Base-by-base conservation (phyloP, 2,888 invertebrate species). In the Parthenolecanium corni region DNA sequence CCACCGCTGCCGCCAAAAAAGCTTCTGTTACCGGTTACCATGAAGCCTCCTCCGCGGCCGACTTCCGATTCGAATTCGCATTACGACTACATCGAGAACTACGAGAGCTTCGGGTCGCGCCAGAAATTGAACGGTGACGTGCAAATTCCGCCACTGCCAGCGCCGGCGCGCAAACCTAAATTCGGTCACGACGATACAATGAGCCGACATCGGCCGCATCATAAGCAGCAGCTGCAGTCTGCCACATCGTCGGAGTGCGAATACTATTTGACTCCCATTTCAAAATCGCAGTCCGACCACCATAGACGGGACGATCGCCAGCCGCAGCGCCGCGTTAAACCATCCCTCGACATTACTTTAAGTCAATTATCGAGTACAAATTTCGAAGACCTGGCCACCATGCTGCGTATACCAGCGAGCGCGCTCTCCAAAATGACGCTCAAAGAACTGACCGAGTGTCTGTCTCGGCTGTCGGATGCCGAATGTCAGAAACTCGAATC, bases 401-500 rank as follows among this genome's bases (percentile, higher is more conserved):
- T 85, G 76, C 77, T 81, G 64, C 84, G 84, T 68, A 87, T 91
- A 70, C 88, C 89, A 0, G 80, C 86, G 0, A 79, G 81, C 53
- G 84, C 88, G 64, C 74, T 92, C 52, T 87, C 88, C 57, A 86
- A 85, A 64, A 85, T 91, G 84, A 91, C 91, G 0, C 76, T 92
- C 65, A 88, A 89, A 21, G 90, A 91, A 73, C 77, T 92, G 44
- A 90, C 91, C 0, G 83, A 84, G 61, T 88, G 87, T 72, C 77
- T 91, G 24, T 82, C 87, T 1, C 71, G 68, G 63, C 68, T 76
- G 40, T 52, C 62, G 52, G 52, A 52, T 18, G 52, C 62, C 44
- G 62, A 52, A 23, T 62, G 62, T 21, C 52, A 42, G 44, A 52
- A 62, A 44, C 42, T 52, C 21, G 62, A 62, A 24, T 18, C 16